phyloP scores from a whole-genome alignment of 2,797 vertebrate genomes.

The Tachyglossus aculeatus region DNA sequence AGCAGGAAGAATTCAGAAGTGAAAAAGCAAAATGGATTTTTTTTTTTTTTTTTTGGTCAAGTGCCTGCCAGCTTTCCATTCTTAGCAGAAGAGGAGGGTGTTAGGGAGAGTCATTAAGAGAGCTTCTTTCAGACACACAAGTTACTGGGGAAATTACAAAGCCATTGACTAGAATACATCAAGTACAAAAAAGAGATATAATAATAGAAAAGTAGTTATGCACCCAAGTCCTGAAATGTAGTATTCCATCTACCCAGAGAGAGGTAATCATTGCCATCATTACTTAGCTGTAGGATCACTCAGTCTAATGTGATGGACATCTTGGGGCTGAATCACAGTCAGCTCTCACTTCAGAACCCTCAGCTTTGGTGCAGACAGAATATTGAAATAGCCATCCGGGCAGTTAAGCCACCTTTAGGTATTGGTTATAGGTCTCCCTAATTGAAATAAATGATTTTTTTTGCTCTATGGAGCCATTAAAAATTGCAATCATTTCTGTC shows the following conservation, averaged over 20 bases:
- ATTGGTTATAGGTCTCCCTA: slow-evolving; percentile 62
- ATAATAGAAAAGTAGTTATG: slow-evolving; percentile 69
- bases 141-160: slow-evolving; percentile 68
- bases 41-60: too few species aligned
- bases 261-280: slow-evolving; percentile 69
- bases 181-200: slow-evolving; percentile 64
- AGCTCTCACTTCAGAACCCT: slow-evolving; percentile 58
- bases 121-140: slow-evolving; percentile 52
- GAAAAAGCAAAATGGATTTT: slow-evolving; percentile 59
- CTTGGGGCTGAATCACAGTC: slow-evolving; percentile 52
- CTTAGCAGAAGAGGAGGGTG: slow-evolving; percentile 48
- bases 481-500: slow-evolving; percentile 53
- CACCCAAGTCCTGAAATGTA: slow-evolving; percentile 68
- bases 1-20: slow-evolving; percentile 34
- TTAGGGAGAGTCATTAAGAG: slow-evolving; percentile 60
- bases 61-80: slow-evolving; percentile 48
- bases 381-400: slow-evolving; percentile 30
- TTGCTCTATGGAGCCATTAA: slow-evolving; percentile 64
- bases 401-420: slow-evolving; percentile 57
- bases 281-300: slow-evolving; percentile 65
- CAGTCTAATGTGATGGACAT: slow-evolving; percentile 58
- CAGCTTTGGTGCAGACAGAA: slow-evolving; percentile 42
- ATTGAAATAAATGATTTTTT: slow-evolving; percentile 72
- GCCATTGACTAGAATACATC: slow-evolving; percentile 62
- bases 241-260: slow-evolving; percentile 67